Evolutionary conservation across 2,888 invertebrate species (phyloP).

Genomic region (Drosophila borborema): DNA sequence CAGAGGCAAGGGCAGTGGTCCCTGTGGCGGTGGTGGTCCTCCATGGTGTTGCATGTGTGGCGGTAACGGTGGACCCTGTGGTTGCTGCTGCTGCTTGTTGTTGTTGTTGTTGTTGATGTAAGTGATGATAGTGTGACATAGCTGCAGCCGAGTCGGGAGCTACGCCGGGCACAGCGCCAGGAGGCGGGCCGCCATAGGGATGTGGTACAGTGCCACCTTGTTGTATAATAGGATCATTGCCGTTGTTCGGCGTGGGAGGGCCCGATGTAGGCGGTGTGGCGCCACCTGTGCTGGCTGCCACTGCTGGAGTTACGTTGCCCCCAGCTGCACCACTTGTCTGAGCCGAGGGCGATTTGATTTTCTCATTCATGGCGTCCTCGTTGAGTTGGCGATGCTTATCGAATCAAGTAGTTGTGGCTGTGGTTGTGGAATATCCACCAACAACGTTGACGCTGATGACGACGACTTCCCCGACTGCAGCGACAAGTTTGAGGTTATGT

Average conservation of each 20-base stretch:
- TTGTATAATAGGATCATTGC: slow-evolving; percentile 77
- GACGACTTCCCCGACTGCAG: slow-evolving; percentile 79
- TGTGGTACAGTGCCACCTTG: slow-evolving; percentile 69
- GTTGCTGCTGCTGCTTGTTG: slow-evolving; percentile 77
- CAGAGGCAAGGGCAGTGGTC: slow-evolving; percentile 76
- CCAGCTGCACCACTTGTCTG: slow-evolving; percentile 71
- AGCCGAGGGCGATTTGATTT: slow-evolving; percentile 84
- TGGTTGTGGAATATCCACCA: slow-evolving; percentile 63
- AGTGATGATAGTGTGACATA: slow-evolving; percentile 83
- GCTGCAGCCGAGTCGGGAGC: slow-evolving; percentile 75
- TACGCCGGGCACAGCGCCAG: slow-evolving; percentile 68
- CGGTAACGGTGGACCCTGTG: slow-evolving; percentile 73
- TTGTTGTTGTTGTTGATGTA: slow-evolving; percentile 79
- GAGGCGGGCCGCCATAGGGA: slow-evolving; percentile 79
- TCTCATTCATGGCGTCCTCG: slow-evolving; percentile 81
- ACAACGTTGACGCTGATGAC: slow-evolving; percentile 76
- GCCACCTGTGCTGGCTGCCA: slow-evolving; percentile 50
- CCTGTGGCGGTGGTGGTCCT: slow-evolving; percentile 81
- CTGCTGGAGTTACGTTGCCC: slow-evolving; percentile 39
- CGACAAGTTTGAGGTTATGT: slow-evolving; percentile 83
- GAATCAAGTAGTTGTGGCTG: slow-evolving; percentile 68
- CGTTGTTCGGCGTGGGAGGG: slow-evolving; percentile 80
- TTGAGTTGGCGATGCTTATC: slow-evolving; percentile 59
- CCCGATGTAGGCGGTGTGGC: slow-evolving; percentile 77
- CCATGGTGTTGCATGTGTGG: slow-evolving; percentile 73